A percentile compares a stretch with the other conserved stretches of the same genome.
Evolutionary conservation across 2,888 invertebrate genomes (phyloP).

Genomic region (Tholera decimalis): DNA sequence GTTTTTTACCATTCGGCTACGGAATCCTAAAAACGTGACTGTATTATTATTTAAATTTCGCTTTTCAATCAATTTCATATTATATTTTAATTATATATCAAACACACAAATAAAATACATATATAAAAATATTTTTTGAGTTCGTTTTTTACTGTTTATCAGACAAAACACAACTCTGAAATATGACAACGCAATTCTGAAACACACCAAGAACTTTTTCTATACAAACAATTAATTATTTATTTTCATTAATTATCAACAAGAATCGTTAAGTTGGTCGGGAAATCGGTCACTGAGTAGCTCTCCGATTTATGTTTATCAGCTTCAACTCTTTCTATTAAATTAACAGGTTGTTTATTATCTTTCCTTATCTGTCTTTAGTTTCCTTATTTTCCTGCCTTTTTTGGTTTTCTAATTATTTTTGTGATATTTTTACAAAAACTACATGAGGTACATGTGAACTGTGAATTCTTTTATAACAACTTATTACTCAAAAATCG

Average conservation of each 20-base stretch:
- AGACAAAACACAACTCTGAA: too few species aligned
- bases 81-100: too few species aligned
- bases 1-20: too few species aligned
- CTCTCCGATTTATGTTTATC: slow-evolving; percentile 15
- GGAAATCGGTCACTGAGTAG: slow-evolving; percentile 5
- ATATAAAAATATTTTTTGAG: too few species aligned
- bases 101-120: too few species aligned
- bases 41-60: too few species aligned
- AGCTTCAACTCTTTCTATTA: slow-evolving; percentile 11
- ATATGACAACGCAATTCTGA: too few species aligned
- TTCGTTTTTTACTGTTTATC: too few species aligned
- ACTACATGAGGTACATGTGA: not conserved
- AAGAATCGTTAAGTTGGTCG: not conserved
- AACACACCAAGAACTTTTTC: too few species aligned
- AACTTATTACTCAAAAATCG: not conserved
- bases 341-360: slow-evolving; percentile 6
- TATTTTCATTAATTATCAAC: not conserved
- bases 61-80: too few species aligned
- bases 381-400: not conserved
- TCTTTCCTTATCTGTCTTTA: not conserved
- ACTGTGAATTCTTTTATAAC: not conserved
- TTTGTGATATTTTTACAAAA: not conserved
- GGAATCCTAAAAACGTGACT: too few species aligned
- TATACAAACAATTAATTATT: not conserved
- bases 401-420: not conserved